Evolutionary conservation across 2,888 invertebrate genomes (phyloP), one percentile per base, ranked within the genome.

Genomic region (Eilema griseolum): DNA sequence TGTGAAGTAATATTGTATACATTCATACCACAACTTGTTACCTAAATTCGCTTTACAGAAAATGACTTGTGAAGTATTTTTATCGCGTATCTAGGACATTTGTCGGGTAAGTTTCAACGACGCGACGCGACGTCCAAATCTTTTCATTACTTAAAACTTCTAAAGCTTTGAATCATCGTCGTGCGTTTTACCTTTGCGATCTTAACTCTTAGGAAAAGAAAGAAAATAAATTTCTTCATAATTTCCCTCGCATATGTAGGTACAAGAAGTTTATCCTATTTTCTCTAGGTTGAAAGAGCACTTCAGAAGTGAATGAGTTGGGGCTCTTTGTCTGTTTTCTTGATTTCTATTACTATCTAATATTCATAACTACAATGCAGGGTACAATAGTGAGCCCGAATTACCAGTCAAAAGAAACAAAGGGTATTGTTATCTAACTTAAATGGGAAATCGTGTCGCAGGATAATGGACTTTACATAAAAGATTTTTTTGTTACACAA

Each of bases 321-420:
- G 37, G 37, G 65, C 61, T 57, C 52, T 63, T 66, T 52, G 60
- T 57, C 63, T 31, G 33, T 70, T 60, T 75, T 69, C 65, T 68
- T 73, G 61, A 67, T 75, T 76, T 75, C 41, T 68, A 60, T 71
- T 69, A 46, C 71, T 73, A 66, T 69, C 61, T 69, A 64, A 82
- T 69, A 75, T 73, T 74, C 65, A 70, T 78, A 71, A 76, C 67
- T 69, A 76, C 59, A 59, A 37, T 74, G 70, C 66, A 71, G 69
- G 37, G 66, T 65, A 78, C 68, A 75, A 80, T 85, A 82, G 85
- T 84, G 78, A 76, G 75, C 76, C 82, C 78, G 83, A 86, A 88
- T 88, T 84, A 87, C 82, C 81, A 83, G 82, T 83, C 80, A 85
- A 87, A 89, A 82, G 82, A 88, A 90, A 89, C 88, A 89, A 90